Percentiles rank a stretch among this genome's conserved stretches.
These are phyloP conservation scores for Pteronura brasiliensis DNA, from an alignment of 2,113 vertebrate genomes.

Conservation along the genomic window DNA sequence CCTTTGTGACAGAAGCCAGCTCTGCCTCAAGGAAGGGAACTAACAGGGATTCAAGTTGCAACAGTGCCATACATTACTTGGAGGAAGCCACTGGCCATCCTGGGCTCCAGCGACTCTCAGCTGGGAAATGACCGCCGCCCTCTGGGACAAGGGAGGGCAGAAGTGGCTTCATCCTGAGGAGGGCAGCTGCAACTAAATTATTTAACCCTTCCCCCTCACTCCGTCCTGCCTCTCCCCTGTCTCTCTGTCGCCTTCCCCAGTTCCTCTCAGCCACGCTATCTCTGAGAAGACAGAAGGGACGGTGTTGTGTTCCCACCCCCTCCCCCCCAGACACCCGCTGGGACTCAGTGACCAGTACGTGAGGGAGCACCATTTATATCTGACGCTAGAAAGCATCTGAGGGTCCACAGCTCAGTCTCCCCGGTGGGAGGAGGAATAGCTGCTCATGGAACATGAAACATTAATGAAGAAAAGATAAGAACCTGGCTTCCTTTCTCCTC, in stretches of 20 bases:
- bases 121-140: background rate
- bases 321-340: background rate
- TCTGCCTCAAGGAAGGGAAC: background rate
- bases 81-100: background rate
- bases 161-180: background rate
- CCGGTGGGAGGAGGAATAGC: background rate
- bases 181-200: background rate
- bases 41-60: background rate
- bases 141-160: background rate
- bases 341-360: background rate
- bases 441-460: background rate
- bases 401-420: too few species aligned
- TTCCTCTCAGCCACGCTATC: background rate
- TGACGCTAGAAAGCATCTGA: background rate
- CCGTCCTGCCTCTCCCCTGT: rapidly evolving
- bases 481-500: background rate
- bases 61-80: background rate
- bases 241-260: too few species aligned
- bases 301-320: too few species aligned
- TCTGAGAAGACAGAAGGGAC: background rate
- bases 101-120: background rate
- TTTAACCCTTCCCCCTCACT: background rate
- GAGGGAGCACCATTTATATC: background rate
- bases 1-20: background rate
- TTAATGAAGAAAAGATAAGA: background rate